Evolutionary conservation across 64 coral and sea anemone genomes (phyloP).

Genomic region (Pachyseris speciosa): DNA sequence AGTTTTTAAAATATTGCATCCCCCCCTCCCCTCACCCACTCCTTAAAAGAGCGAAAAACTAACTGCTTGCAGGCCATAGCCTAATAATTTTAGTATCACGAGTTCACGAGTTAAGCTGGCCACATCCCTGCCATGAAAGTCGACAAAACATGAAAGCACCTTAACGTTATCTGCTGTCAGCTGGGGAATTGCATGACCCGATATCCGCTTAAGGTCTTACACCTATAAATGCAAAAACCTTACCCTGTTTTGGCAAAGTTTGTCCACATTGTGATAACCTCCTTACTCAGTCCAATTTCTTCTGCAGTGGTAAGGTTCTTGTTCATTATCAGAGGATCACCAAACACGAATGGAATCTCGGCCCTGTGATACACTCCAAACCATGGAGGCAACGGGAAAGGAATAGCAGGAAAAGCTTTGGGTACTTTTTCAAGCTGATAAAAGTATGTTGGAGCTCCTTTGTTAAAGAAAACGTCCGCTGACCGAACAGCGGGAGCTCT

Average conservation of each 20-base stretch:
- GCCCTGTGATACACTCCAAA: conserved; percentile 16
- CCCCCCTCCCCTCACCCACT: too few species aligned
- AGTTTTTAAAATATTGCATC: too few species aligned
- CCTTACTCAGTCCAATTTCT: conserved; percentile 7
- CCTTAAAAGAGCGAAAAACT: too few species aligned
- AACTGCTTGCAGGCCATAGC: too few species aligned
- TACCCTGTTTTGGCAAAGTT: conserved; percentile 66
- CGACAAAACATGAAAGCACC: too few species aligned
- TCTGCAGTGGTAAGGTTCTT: neutral
- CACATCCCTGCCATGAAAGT: too few species aligned
- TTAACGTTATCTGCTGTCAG: too few species aligned
- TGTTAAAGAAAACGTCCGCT: conserved; percentile 70
- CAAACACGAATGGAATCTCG: conserved; percentile 34
- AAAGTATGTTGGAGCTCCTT: conserved; percentile 44
- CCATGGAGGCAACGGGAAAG: neutral
- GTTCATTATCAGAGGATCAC: neutral
- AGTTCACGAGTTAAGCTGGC: too few species aligned
- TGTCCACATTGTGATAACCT: conserved; percentile 33
- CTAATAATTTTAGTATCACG: too few species aligned
- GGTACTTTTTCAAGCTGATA: conserved; percentile 35
- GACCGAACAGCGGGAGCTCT: conserved; percentile 73
- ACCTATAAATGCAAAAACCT: neutral
- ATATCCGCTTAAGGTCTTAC: too few species aligned
- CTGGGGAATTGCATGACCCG: too few species aligned
- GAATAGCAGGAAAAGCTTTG: neutral